Evolutionary conservation across 2,797 vertebrate genomes (phyloP), one percentile per base, ranked within the genome.

Genomic region (Carduelis carduelis): DNA sequence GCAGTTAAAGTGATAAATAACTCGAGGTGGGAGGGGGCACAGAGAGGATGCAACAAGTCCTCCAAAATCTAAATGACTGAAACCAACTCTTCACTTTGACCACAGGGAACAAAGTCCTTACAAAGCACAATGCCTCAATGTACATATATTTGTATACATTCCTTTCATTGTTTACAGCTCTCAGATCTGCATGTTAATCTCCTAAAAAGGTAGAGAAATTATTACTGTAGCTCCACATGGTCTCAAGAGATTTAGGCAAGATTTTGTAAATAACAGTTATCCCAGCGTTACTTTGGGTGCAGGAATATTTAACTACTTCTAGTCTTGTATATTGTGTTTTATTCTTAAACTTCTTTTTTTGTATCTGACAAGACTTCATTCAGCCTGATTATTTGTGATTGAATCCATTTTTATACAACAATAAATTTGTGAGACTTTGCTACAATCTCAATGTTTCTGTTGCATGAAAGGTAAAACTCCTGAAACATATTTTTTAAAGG

Each of bases 281-380:
- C 66, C 46, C 70, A 53, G 22, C 26, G 27, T 57, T 49, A 49
- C 35, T 92, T 81, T 24, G 60, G 41, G 20, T 94, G 64, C 86
- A 68, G 90, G 81, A 93, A 77, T 95, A 97, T 95, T 95, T 94
- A 88, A 93, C 78, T 93, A 46, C 55, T 92, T 83, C 22, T 75
- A 79, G 76, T 69, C 68, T 92, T 97, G 92, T 95, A 95, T 80
- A 95, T 85, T 81, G 80, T 89, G 69, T 95, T 93, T 59, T 94
- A 83, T 93, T 96, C 96, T 97, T 95, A 83, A 96, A 90, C 78
- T 79, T 69, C 89, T 39, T 95, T 91, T 97, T 94, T 97, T 95
- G 78, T 96, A 95, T 95, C 97, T 95, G 83, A 70, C 80, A 81
- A 94, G 52, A 82, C 55, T 94, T 96, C 86, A 83, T 94, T 96